Evolutionary conservation across 2,888 invertebrate species (phyloP).

Genomic region (Lithophane socia): DNA sequence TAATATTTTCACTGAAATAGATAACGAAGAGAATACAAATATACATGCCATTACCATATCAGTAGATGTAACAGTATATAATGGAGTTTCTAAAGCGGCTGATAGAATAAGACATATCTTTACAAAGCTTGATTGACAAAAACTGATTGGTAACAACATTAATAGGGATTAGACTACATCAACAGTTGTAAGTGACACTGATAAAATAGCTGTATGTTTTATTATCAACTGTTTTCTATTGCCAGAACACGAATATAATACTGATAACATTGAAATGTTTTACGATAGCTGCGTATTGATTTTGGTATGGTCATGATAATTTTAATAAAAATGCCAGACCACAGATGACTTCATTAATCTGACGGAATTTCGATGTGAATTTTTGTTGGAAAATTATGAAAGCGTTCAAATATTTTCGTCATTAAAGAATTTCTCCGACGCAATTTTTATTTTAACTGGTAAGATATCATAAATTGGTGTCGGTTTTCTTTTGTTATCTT

Average conservation of each 20-base stretch:
- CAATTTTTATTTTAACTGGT: not conserved
- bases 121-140: constrained; percentile 42
- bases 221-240: constrained; percentile 59
- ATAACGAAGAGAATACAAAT: constrained; percentile 30
- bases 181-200: constrained; percentile 53
- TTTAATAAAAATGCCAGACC: constrained; percentile 28
- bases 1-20: constrained; percentile 4
- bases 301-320: constrained; percentile 30
- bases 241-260: constrained; percentile 46
- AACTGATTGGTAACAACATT: constrained; percentile 43
- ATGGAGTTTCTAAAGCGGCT: constrained; percentile 16
- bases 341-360: constrained; percentile 5
- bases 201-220: constrained; percentile 55
- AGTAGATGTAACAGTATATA: constrained; percentile 25
- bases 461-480: no score
- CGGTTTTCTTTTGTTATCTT: not conserved
- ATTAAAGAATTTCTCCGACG: not conserved
- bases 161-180: constrained; percentile 33
- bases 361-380: not conserved
- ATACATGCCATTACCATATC: constrained; percentile 39
- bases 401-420: not conserved
- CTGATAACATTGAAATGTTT: constrained; percentile 61
- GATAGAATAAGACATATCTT: constrained; percentile 35
- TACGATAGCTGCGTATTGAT: constrained; percentile 52
- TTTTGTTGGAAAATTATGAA: not conserved